Conservation (phyloP, 2,113 vertebrate species). For the Myrmecophaga tridactyla region DNA sequence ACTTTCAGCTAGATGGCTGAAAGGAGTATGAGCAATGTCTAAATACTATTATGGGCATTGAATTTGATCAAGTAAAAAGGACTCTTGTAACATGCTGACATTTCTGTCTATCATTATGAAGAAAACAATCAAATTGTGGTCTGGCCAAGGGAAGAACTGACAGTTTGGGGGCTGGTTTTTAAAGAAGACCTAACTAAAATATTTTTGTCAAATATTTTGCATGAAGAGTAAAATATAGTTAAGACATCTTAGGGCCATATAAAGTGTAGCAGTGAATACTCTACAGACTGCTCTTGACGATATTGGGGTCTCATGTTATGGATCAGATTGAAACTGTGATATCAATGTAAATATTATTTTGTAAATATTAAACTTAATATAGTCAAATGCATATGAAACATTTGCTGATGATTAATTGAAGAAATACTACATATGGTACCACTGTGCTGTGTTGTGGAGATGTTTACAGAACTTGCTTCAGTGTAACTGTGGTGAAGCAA, state of each 20-base stretch:
- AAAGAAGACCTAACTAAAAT: background rate
- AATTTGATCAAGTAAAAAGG: background rate
- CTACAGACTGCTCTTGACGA: background rate
- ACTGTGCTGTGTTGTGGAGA: background rate
- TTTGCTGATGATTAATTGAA: background rate
- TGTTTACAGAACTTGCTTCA: background rate
- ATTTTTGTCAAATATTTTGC: background rate
- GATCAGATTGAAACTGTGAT: background rate
- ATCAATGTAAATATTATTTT: too few species aligned
- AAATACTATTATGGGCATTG: background rate
- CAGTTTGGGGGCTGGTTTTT: background rate
- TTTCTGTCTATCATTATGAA: background rate
- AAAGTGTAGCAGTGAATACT: background rate
- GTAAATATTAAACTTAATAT: too few species aligned
- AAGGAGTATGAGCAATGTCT: background rate
- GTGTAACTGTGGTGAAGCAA: background rate
- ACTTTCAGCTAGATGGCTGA: background rate
- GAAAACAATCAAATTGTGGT: background rate
- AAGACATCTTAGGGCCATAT: background rate
- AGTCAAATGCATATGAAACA: background rate
- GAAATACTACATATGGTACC: background rate
- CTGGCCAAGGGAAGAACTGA: background rate
- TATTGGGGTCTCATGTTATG: background rate
- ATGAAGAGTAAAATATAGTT: background rate
- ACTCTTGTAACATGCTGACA: background rate